Evolutionary conservation across 2,113 vertebrate species (phyloP).

Genomic region (Hiodon tergisus): DNA sequence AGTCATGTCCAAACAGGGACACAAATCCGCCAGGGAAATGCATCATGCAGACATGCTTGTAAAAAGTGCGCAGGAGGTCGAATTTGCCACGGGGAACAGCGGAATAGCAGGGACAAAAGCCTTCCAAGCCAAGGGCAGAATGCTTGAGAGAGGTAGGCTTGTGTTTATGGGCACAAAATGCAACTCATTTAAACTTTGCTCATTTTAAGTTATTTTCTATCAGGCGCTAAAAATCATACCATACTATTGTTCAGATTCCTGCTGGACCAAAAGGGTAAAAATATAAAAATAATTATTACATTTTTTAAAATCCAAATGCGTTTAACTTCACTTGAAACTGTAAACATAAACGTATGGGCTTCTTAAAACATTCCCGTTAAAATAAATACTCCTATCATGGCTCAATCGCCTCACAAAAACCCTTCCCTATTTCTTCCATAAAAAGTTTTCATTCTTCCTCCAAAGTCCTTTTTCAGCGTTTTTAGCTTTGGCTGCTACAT

Average conservation of each 20-base stretch:
- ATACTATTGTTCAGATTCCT: too few species aligned
- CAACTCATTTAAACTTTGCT: not conserved
- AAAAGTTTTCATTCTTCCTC: slow-evolving; percentile 87
- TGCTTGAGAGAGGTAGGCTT: too few species aligned
- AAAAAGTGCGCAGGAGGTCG: too few species aligned
- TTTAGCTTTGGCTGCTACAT: slow-evolving; percentile 37
- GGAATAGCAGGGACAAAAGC: too few species aligned
- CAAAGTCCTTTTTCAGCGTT: slow-evolving; percentile 62
- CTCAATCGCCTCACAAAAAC: not conserved
- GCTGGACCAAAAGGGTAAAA: too few species aligned
- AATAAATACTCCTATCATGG: not conserved
- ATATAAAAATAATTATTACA: not conserved
- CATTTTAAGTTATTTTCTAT: not conserved
- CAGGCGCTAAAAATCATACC: not conserved
- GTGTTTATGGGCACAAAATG: not conserved
- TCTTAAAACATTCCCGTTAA: not conserved
- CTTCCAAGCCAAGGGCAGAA: too few species aligned
- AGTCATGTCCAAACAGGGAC: too few species aligned
- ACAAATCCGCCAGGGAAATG: too few species aligned
- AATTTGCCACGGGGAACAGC: too few species aligned
- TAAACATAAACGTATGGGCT: not conserved
- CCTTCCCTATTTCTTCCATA: slow-evolving; percentile 74
- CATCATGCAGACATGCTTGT: too few species aligned
- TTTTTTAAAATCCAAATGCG: not conserved
- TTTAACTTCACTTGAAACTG: not conserved